Base-by-base conservation (phyloP, 2,113 vertebrate species). In the Bubo scandiacus region DNA sequence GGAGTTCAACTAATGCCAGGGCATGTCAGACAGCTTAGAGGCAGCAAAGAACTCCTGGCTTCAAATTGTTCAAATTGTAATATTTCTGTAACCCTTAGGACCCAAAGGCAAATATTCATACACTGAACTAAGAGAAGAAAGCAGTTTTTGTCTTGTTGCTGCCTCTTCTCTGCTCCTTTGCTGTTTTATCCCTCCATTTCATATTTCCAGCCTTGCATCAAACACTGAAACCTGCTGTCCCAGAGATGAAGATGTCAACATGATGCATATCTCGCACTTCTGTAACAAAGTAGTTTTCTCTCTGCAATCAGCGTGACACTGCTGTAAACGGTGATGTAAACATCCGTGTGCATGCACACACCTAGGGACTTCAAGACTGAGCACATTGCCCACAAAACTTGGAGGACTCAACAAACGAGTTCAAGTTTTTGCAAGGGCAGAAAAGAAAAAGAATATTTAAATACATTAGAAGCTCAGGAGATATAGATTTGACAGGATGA, bases 401-500 rank as follows among this genome's bases (percentile, higher is more conserved):
- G 81, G 90, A 95, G 81, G 52, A 40, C 21, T 74, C 92, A 90
- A 55, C 42, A 81, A 94, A 96, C 26, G 22, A 95, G 26, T 88
- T 80, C 66, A 67, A 95, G 75, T 45, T 45, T 45, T 45, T 59
- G 32, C 14, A 55, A 81, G 13, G 8, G 11, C 1, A 13, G 10
- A 22, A 90, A 84, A 91, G 83, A 63, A 59, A 68, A 29, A 42
- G 2, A 47, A 20, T 67, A 70, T 61, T 85, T 71, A 89, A 97
- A 79, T 79, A 79, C 9, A 65, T 88, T 77, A 88, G 86, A 85
- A 82, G 81, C 45, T 94, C 36, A 92, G 92, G 94, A 96, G 45
- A 75, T 70, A 71, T 9, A 85, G 81, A 85, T 96, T 96, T 92
- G 89, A 82, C 82, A 96, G 94, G 72, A 75, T 96, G 92, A 92